Percentiles rank a stretch among this genome's conserved stretches.
These are phyloP conservation scores for Ypsolopha sequella DNA, from an alignment of 2,888 invertebrate genomes.

Conservation along the genomic window DNA sequence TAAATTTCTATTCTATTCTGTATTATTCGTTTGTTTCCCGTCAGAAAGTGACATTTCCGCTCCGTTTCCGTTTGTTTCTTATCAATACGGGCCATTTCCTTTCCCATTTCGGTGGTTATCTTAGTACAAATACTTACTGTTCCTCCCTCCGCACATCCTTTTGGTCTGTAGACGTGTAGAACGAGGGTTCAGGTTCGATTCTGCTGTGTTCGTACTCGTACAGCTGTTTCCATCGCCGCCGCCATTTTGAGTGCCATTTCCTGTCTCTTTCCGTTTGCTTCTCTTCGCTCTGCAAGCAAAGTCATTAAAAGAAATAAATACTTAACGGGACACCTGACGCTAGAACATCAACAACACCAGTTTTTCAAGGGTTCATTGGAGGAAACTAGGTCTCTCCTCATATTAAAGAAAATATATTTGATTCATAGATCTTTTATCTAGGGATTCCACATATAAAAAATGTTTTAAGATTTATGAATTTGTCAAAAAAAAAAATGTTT, in stretches of 20 bases:
- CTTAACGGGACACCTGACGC: too few relatives aligned
- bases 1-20: too few relatives aligned
- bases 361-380: too few relatives aligned
- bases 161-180: slow-evolving; percentile 79
- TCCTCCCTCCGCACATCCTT: slow-evolving; percentile 77
- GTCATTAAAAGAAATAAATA: neutral
- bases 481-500: too few relatives aligned
- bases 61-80: neutral
- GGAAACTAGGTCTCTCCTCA: too few relatives aligned
- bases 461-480: too few relatives aligned
- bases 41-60: neutral
- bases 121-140: slow-evolving; percentile 66
- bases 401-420: too few relatives aligned
- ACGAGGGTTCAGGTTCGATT: slow-evolving; percentile 85
- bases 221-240: slow-evolving; percentile 65
- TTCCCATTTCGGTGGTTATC: too few relatives aligned
- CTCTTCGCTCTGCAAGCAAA: slow-evolving; percentile 72
- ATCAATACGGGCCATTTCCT: neutral
- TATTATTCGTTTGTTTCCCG: too few relatives aligned
- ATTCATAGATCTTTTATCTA: too few relatives aligned
- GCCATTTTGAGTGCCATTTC: slow-evolving; percentile 66
- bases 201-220: slow-evolving; percentile 78
- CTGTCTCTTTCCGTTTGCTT: slow-evolving; percentile 69
- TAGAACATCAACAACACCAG: too few relatives aligned
- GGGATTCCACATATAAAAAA: too few relatives aligned